phyloP scores from a whole-genome alignment of 2,888 invertebrate genomes.

The Pristionchus maxplancki region DNA sequence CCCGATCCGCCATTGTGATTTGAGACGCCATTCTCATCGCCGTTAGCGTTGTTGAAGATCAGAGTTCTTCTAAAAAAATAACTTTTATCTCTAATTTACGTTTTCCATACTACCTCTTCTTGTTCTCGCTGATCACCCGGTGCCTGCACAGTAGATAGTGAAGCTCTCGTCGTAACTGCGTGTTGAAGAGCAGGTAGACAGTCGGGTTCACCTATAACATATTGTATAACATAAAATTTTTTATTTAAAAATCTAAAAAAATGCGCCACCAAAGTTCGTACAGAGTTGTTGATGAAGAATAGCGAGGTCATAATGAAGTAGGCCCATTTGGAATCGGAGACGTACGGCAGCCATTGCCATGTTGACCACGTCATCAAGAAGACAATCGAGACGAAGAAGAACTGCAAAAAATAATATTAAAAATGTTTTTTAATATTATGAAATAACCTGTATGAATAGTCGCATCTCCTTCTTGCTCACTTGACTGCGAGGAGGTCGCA shows the following conservation, averaged over 20 bases:
- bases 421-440: neutral
- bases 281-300: constrained; percentile 76
- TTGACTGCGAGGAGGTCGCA: constrained; percentile 71
- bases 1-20: neutral
- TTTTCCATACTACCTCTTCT: constrained; percentile 33
- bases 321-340: constrained; percentile 71
- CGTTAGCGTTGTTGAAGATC: constrained; percentile 49
- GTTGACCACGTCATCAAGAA: constrained; percentile 75
- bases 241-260: neutral
- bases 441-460: constrained; percentile 70
- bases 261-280: no score
- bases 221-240: neutral
- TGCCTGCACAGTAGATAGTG: constrained; percentile 69
- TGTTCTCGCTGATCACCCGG: constrained; percentile 56
- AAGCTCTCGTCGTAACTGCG: constrained; percentile 70
- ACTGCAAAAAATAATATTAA: constrained; percentile 60
- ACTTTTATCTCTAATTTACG: no score
- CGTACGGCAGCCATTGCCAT: constrained; percentile 74
- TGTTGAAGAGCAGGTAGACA: constrained; percentile 75
- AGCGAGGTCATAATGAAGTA: constrained; percentile 74
- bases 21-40: constrained; percentile 32
- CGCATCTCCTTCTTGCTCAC: constrained; percentile 74
- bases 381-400: constrained; percentile 75
- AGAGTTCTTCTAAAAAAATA: constrained; percentile 34
- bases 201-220: constrained; percentile 69